phyloP scores from a whole-genome alignment of 2,888 invertebrate species.

The Atherix ibis region DNA sequence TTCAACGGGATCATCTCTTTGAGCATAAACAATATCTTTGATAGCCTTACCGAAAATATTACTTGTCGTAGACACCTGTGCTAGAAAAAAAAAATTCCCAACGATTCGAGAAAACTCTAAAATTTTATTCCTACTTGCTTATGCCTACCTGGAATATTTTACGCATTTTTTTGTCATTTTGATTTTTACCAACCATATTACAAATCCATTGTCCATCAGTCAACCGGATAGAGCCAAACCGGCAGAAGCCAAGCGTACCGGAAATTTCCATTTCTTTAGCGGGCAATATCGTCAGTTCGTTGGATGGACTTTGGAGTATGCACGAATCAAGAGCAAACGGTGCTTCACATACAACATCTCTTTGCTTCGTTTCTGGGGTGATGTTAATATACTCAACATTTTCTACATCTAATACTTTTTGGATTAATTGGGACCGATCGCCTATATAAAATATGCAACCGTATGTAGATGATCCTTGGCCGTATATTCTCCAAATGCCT shows the following conservation, averaged over 20 bases:
- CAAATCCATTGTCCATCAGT: neutral
- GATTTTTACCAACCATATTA: neutral
- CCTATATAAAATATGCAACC: neutral
- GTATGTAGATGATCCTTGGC: too few relatives aligned
- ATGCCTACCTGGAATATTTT: neutral
- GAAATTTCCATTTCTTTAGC: neutral
- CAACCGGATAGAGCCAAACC: neutral
- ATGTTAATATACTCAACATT: neutral
- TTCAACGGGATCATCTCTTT: neutral
- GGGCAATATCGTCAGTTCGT: neutral
- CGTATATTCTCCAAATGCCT: constrained; percentile 1
- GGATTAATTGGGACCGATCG: neutral
- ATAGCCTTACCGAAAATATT: neutral
- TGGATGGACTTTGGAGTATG: neutral
- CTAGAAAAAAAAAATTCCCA: too few relatives aligned
- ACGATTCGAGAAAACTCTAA: too few relatives aligned
- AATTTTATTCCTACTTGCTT: too few relatives aligned
- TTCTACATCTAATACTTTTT: neutral
- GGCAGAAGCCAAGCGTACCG: neutral
- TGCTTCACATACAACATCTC: neutral
- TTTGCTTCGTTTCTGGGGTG: too few relatives aligned
- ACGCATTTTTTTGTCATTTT: neutral
- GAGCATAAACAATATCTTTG: neutral
- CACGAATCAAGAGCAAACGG: neutral
- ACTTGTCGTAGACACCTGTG: neutral